Conservation (phyloP, 2,113 vertebrate species). For the Lates calcarifer region DNA sequence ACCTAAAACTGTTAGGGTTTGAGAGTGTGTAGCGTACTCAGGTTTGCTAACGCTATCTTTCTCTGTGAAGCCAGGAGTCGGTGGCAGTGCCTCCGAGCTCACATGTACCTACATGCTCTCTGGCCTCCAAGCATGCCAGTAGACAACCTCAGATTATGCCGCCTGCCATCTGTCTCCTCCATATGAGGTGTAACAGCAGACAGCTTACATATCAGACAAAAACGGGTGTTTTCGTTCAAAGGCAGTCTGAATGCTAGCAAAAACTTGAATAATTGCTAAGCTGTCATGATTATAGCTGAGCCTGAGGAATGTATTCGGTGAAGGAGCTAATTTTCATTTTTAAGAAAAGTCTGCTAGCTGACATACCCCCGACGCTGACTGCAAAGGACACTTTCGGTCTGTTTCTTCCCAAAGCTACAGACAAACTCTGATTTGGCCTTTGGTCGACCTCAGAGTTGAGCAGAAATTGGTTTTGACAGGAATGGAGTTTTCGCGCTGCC, state of each 20-base stretch:
- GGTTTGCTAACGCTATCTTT: conserved; percentile 7
- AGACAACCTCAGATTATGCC: conserved; percentile 54
- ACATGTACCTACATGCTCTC: conserved; percentile 33
- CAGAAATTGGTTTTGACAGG: conserved; percentile 71
- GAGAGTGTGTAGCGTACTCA: conserved; percentile 1
- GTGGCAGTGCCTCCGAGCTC: conserved; percentile 24
- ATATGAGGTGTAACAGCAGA: conserved; percentile 53
- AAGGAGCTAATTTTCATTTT: conserved; percentile 35
- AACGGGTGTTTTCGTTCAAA: conserved; percentile 13
- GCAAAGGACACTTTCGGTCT: conserved; percentile 62
- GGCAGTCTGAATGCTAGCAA: background rate
- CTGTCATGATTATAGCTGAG: conserved; percentile 16
- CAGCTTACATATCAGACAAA: conserved; percentile 43
- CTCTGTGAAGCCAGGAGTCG: conserved; percentile 33
- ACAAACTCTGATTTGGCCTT: conserved; percentile 56
- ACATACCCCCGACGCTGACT: conserved; percentile 15
- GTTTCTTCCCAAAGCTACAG: conserved; percentile 57
- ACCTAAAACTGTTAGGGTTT: conserved; percentile 47
- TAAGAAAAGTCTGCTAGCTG: conserved; percentile 16
- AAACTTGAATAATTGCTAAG: conserved; percentile 38
- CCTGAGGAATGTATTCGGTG: conserved; percentile 13
- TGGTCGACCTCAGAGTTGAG: conserved; percentile 55
- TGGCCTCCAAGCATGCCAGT: conserved; percentile 47
- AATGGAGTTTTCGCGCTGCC: conserved; percentile 42
- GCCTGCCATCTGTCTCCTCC: conserved; percentile 63